These are phyloP conservation scores for Hirtodrosophila histrioides DNA, from an alignment of 2,888 invertebrate species.

Conservation along the genomic window DNA sequence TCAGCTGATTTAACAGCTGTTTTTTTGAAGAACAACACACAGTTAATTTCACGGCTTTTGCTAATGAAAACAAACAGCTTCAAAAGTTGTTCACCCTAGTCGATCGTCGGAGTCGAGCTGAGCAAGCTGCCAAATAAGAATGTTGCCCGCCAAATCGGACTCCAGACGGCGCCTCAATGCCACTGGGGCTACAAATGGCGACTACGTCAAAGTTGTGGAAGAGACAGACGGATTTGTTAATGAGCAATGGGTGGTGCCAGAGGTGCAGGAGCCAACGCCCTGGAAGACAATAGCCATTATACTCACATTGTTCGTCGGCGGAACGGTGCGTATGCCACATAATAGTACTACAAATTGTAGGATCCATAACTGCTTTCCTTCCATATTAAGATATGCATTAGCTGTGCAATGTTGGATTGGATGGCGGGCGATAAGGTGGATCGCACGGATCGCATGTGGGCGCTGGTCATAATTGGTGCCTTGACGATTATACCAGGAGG, in stretches of 20 bases:
- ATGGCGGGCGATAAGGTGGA: constrained; percentile 35
- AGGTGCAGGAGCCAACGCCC: constrained; percentile 36
- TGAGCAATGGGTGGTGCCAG: constrained; percentile 57
- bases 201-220: constrained; percentile 38
- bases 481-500: constrained; percentile 66
- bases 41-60: too few species aligned
- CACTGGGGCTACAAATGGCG: constrained; percentile 3
- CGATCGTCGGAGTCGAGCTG: constrained; percentile 4
- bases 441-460: constrained; percentile 56
- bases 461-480: constrained; percentile 55
- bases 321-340: constrained; percentile 43
- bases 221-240: constrained; percentile 62
- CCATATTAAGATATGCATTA: constrained; percentile 49
- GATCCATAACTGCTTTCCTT: neutral
- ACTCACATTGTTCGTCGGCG: constrained; percentile 50
- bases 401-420: constrained; percentile 55
- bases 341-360: neutral
- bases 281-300: constrained; percentile 68
- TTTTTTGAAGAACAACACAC: neutral
- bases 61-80: neutral
- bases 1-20: constrained; percentile 41
- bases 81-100: constrained; percentile 3
- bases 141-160: constrained; percentile 54
- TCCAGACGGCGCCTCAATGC: constrained; percentile 59
- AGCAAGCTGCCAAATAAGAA: constrained; percentile 35